Base-by-base conservation (phyloP, 2,888 invertebrate genomes). In the Nymphalis polychloros region DNA sequence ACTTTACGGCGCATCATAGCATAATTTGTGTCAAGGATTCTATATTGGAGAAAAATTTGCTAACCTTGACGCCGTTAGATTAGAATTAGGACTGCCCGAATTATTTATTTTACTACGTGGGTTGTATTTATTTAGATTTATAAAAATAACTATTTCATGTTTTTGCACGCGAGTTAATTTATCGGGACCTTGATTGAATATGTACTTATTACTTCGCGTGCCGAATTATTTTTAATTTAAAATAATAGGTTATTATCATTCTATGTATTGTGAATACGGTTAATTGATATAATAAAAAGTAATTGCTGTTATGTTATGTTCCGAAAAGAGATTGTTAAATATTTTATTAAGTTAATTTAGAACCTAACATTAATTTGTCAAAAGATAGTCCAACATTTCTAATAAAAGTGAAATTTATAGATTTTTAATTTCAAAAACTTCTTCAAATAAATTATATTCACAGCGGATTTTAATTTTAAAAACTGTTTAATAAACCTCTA, bases 11-110 rank as follows among this genome's bases (percentile, higher is more conserved):
- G 81, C 85, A 83, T 85, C 86, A 79, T 69, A 73, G 75, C 75
- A 71, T 73, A 67, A 87, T 81, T 83, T 89, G 82, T 90, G 90
- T 90, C 90, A 90, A 90, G 90, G 90, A 85, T 80, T 86, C 76
- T 78, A 81, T 78, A 77, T 87, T 88, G 84, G 84, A 85, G 88
- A 90, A 90, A 90, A 90, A 90, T 87, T 89, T 76, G 88, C 88
- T 76, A 78, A 87, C 90, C 90, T 90, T 89, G 89, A 73, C 82
- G 79, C 77, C 70, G 77, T 80, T 80, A 85, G 85, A 87, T 88
- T 85, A 87, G 87, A 89, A 85, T 84, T 89, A 89, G 89, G 86
- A 85, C 84, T 84, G 87, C 81, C 85, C 82, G 86, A 81, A 69
- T 83, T 86, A 84, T 86, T 87, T 85, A 84, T 84, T 74, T 78